Evolutionary conservation across 35 echinoderm and acorn worm genomes (phyloP), one percentile per base, ranked within the genome.

Genomic region (Apostichopus parvimensis): DNA sequence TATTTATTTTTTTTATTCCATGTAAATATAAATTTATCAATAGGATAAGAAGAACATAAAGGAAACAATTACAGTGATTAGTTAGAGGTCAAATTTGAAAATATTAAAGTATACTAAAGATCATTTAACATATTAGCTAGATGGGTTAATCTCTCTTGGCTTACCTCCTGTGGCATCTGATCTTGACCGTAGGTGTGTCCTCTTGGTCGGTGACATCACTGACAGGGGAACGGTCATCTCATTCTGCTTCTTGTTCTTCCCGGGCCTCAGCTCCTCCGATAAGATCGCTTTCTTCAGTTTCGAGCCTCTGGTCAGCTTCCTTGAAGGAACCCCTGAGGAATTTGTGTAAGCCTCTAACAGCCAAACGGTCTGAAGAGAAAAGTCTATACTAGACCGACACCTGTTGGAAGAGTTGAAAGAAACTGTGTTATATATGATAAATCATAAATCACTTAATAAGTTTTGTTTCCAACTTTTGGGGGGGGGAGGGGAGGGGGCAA

Each of bases 131-230:
- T 45, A 45, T 45, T 45, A 45, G 4, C 34, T 45, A 45, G 34
- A 45, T 45, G 34, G 3, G 34, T 53, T 20, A 28, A 28, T 28
- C 26, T 84, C 70, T 24, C 21, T 77, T 4, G 20, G 56, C 88
- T 61, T 92, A 98, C 96, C 92, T 83, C 85, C 92, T 22, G 97
- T 94, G 2, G 97, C 97, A 90, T 99, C 97, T 45, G 97, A 99
- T 79, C 95, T 79, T 79, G 97, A 99, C 73, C 97, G 84, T 9
- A 75, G 91, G n/a, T 99, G 97, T 5, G 97, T 99, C 68, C 91
- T 99, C 62, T 93, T 94, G 56, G 66, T 94, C 0, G 97, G 97
- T 53, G 97, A 96, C 13, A 77, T 85, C 8, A 99, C 92, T 1
- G 94, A 52, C 6, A 78, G 73, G 4, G 91, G 93, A 86, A 80